These are phyloP conservation scores for Pocota personata DNA, from an alignment of 2,888 invertebrate genomes.

Conservation along the genomic window DNA sequence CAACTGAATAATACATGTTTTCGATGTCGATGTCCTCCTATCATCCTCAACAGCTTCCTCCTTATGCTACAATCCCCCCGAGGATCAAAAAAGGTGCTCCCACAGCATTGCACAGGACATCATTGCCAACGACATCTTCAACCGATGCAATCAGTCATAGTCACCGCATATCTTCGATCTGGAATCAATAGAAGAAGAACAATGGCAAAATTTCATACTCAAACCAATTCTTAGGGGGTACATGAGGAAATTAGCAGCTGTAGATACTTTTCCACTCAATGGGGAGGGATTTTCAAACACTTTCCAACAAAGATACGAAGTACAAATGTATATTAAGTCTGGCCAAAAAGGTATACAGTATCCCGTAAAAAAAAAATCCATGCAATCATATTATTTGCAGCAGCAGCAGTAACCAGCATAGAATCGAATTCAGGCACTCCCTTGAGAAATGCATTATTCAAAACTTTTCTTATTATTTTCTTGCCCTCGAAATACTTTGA, in stretches of 20 bases:
- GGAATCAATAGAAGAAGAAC: constrained; percentile 39
- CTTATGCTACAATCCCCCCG: not conserved
- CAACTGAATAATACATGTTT: constrained; percentile 61
- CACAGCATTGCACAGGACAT: not conserved
- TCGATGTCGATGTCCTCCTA: not conserved
- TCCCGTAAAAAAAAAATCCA: constrained; percentile 16
- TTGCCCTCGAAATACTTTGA: constrained; percentile 41
- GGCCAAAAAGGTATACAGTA: constrained; percentile 19
- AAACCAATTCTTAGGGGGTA: constrained; percentile 35
- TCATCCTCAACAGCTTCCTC: not conserved
- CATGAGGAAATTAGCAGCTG: constrained; percentile 41
- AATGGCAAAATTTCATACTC: constrained; percentile 33
- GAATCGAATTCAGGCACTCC: constrained; percentile 68
- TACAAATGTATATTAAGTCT: constrained; percentile 18
- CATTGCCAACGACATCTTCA: constrained; percentile 34
- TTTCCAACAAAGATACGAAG: constrained; percentile 17
- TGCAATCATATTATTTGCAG: constrained; percentile 50
- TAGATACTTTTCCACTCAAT: constrained; percentile 29
- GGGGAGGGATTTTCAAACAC: constrained; percentile 4
- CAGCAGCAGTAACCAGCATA: constrained; percentile 16
- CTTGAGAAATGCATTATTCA: constrained; percentile 72
- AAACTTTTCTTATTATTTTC: constrained; percentile 73
- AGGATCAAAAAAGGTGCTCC: not conserved
- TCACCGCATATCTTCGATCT: constrained; percentile 59
- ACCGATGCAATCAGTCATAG: constrained; percentile 69